Base-by-base conservation (phyloP, 2,797 vertebrate species). In the Cyprinodon diabolis region DNA sequence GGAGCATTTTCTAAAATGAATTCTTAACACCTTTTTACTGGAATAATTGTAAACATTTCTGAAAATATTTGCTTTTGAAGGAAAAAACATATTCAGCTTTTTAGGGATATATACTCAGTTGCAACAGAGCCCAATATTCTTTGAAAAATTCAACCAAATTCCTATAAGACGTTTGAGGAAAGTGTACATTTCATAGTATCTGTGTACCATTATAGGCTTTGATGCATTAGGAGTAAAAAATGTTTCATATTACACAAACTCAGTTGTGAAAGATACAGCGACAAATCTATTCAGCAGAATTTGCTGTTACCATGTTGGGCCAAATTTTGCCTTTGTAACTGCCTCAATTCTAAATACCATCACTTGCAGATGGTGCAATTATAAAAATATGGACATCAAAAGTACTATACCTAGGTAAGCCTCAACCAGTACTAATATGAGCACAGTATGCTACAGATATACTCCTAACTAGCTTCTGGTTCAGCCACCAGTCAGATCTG, bases 21-120 rank as follows among this genome's bases (percentile, higher is more conserved):
- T 63, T 67, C 43, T 49, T 25, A 15, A 21, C 7, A 62, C 4
- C 48, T 51, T 40, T 66, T 71, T 43, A 23, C 8, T 23, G 1
- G 30, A 11, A 65, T 63, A 23, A 54, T 72, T 63, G 15, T 49
- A 63, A 69, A 71, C 8, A 48, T 10, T 62, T 40, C 56, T 70
- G 68, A 60, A 17, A 66, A 56, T 51, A 17, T n/a, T 30, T 57
- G 19, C 35, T 23, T 37, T 47, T 11, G 51, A 54, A 62, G 25
- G 12, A 75, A 21, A 35, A 35, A 55, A 1, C 6, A 55, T 19
- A n/a, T 3, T 43, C 17, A 25, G 23, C 6, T 30, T 65, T 17
- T 14, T 13, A 63, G 4, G 23, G 19, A 15, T 6, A 37, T 47
- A 5, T 54, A 5, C 48, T 19, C 52, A n/a, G 17, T 23, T 43